Base-by-base conservation (phyloP, 1,140 invertebrate species). In the Macrobrachium rosenbergii region DNA sequence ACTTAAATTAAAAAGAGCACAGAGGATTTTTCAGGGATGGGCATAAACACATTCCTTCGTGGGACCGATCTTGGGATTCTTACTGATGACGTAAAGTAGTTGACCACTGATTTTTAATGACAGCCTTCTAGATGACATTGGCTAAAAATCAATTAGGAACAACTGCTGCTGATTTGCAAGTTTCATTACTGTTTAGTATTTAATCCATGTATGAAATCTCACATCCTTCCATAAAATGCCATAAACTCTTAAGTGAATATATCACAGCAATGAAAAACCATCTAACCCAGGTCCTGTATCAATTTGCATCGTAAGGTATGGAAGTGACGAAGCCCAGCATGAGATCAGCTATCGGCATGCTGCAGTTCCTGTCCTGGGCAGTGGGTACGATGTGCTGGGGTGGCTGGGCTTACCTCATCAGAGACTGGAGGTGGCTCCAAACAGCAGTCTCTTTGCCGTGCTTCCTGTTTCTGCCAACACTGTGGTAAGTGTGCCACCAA, bases 391-490 rank as follows among this genome's bases (percentile, higher is more conserved):
- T 59, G 45, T 8, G 19, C 0, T 82, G 62, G 62, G 64, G 80
- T 45, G 64, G 62, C 5, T 64, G 37, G 17, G 80, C 80, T 21
- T 82, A 59, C 43, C 63, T 82, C 8, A 58, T 82, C 2, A 37
- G 80, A 21, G 80, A 82, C 37, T 82, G 80, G 80, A 63, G 80
- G 6, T 82, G 80, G 80, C 64, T 82, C 6, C 80, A 82, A 23
- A 28, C 58, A 37, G 17, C 45, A 0, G 64, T 82, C 21, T 82
- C 80, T 52, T 28, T 82, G 28, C 80, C 80, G 0, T 72, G 63
- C 23, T 16, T 82, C 7, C 37, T 82, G 14, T 59, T 82, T 67
- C 80, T 82, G 17, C 80, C 80, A 5, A 14, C 67, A 7, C 45
- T 82, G 63, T 82, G 64, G 80, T 82, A 12, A 59, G 80, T 81